These are phyloP conservation scores for Poeciliopsis gracilis DNA, from an alignment of 2,797 vertebrate species.

Conservation along the genomic window DNA sequence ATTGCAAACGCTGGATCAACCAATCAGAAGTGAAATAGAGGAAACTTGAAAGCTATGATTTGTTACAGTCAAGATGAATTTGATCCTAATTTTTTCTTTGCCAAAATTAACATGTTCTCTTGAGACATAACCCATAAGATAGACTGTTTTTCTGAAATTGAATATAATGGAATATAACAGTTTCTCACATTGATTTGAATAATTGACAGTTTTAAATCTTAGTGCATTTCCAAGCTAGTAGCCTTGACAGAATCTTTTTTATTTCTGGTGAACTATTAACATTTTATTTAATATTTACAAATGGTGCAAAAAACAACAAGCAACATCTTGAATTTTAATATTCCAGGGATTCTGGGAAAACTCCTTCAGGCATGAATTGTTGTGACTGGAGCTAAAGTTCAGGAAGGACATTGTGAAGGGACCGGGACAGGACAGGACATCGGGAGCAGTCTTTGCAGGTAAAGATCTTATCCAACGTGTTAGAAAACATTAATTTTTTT, in stretches of 20 bases:
- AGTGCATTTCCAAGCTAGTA: not conserved
- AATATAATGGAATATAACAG: not conserved
- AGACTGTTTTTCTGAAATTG: too few relatives aligned
- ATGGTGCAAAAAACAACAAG: not conserved
- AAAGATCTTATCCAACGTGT: not conserved
- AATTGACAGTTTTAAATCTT: not conserved
- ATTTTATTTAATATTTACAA: not conserved
- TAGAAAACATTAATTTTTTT: too few relatives aligned
- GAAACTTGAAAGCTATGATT: not conserved
- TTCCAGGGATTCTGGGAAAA: not conserved
- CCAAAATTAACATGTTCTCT: too few relatives aligned
- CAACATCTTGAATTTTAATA: not conserved
- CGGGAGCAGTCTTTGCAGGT: not conserved
- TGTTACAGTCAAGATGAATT: not conserved
- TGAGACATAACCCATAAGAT: too few relatives aligned
- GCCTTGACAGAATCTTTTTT: not conserved
- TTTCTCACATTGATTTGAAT: not conserved
- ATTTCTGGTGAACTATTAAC: not conserved
- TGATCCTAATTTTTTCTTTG: too few relatives aligned
- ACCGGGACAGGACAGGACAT: not conserved
- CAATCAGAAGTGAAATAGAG: not conserved
- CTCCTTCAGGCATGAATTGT: not conserved
- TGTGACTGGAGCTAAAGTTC: not conserved
- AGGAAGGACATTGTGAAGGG: not conserved
- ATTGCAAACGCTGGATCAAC: not conserved